Percentiles rank a stretch among this genome's conserved stretches.
Evolutionary conservation across 2,113 vertebrate genomes (phyloP).

Genomic region (Arenaria interpres): DNA sequence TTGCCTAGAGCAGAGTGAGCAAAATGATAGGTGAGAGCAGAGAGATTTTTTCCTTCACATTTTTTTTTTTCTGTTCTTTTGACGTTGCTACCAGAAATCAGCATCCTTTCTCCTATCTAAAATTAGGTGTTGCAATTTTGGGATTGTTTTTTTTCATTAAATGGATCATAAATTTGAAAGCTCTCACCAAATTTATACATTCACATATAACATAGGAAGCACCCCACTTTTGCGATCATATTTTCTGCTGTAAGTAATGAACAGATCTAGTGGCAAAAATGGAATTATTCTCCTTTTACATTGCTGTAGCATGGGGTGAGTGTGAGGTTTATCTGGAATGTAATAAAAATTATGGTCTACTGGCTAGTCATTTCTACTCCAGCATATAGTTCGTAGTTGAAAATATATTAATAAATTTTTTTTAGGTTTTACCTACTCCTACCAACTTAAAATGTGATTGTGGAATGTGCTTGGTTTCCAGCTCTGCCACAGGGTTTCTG

Average conservation of each 20-base stretch:
- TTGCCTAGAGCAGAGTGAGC: background rate
- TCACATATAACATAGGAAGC: background rate
- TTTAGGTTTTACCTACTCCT: background rate
- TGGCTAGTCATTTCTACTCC: background rate
- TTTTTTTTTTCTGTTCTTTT: background rate
- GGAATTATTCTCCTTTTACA: background rate
- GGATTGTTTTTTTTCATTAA: background rate
- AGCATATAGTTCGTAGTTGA: background rate
- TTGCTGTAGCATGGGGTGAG: background rate
- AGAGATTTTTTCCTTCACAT: background rate
- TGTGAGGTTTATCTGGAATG: background rate
- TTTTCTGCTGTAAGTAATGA: background rate
- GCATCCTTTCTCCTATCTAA: background rate
- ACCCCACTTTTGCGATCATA: background rate
- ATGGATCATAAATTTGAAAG: background rate
- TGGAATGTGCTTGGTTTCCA: background rate
- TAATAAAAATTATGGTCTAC: background rate
- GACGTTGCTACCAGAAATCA: background rate
- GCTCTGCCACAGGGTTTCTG: background rate
- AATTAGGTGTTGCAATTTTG: background rate
- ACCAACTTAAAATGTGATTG: background rate
- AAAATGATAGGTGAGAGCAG: background rate
- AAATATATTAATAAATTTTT: background rate
- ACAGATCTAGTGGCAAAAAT: background rate
- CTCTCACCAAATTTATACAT: background rate